phyloP scores from a whole-genome alignment of 2,113 vertebrate species.

The Osmerus eperlanus region DNA sequence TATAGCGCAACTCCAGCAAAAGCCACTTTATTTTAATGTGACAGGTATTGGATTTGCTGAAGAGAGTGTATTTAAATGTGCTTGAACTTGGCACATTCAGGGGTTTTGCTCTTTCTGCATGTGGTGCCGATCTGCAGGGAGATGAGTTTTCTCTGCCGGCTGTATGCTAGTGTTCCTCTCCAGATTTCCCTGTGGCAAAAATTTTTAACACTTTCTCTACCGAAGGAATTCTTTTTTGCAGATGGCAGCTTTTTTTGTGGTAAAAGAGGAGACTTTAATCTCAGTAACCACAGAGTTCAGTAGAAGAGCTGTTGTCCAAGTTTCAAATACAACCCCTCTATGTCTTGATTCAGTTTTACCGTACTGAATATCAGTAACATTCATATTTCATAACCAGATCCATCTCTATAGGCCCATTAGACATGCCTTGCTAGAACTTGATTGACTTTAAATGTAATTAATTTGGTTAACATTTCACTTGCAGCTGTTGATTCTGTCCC shows the following conservation, averaged over 20 bases:
- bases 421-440: neutral
- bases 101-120: slow-evolving; percentile 50
- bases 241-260: slow-evolving; percentile 47
- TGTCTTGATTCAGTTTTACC: neutral
- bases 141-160: slow-evolving; percentile 31
- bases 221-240: slow-evolving; percentile 49
- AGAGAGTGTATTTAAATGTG: slow-evolving; percentile 69
- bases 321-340: slow-evolving; percentile 21
- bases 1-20: slow-evolving; percentile 46
- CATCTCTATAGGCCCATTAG: neutral
- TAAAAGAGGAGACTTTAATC: slow-evolving; percentile 34
- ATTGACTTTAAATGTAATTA: neutral
- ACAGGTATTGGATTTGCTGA: slow-evolving; percentile 72
- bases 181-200: neutral
- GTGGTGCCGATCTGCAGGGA: slow-evolving; percentile 60
- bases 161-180: slow-evolving; percentile 19
- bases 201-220: slow-evolving; percentile 33
- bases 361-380: neutral
- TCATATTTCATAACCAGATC: neutral
- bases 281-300: slow-evolving; percentile 15
- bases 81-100: slow-evolving; percentile 58
- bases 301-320: slow-evolving; percentile 44
- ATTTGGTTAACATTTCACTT: neutral
- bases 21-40: slow-evolving; percentile 69
- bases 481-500: neutral